Percentiles rank a stretch among this genome's conserved stretches.
Evolutionary conservation across 2,888 invertebrate species (phyloP).

Genomic region (Napeogenes inachia): DNA sequence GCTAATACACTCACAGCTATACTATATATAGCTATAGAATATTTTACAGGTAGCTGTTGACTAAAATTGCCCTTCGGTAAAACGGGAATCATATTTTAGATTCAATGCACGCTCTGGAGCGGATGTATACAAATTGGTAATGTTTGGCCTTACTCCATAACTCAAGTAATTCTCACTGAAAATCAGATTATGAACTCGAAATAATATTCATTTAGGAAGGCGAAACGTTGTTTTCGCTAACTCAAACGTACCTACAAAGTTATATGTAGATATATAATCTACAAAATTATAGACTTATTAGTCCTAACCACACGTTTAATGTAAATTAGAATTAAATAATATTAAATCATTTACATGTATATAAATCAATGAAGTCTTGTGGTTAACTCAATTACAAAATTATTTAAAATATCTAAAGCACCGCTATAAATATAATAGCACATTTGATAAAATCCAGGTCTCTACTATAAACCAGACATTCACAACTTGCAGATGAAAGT

Average conservation of each 20-base stretch:
- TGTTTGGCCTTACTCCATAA: slow-evolving; percentile 54
- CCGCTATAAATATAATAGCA: background rate
- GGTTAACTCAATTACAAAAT: too few relatives aligned
- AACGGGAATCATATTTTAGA: slow-evolving; percentile 43
- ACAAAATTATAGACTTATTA: too few relatives aligned
- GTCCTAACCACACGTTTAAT: too few relatives aligned
- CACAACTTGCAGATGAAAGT: background rate
- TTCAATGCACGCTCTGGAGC: slow-evolving; percentile 55
- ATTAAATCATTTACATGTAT: too few relatives aligned
- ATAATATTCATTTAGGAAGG: slow-evolving; percentile 36
- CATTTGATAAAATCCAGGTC: background rate
- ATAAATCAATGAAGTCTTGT: too few relatives aligned
- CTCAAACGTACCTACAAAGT: too few relatives aligned
- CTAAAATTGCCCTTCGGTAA: slow-evolving; percentile 12
- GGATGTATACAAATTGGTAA: slow-evolving; percentile 68
- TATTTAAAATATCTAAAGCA: background rate
- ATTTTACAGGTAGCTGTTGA: background rate
- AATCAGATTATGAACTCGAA: slow-evolving; percentile 50
- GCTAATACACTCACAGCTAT: too few relatives aligned
- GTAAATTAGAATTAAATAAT: too few relatives aligned
- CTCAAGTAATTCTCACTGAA: slow-evolving; percentile 57
- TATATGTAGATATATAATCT: too few relatives aligned
- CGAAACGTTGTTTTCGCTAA: slow-evolving; percentile 36
- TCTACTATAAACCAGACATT: background rate
- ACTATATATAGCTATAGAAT: too few relatives aligned